phyloP scores from a whole-genome alignment of 2,113 vertebrate genomes.

The Psilopsiagon aymara region DNA sequence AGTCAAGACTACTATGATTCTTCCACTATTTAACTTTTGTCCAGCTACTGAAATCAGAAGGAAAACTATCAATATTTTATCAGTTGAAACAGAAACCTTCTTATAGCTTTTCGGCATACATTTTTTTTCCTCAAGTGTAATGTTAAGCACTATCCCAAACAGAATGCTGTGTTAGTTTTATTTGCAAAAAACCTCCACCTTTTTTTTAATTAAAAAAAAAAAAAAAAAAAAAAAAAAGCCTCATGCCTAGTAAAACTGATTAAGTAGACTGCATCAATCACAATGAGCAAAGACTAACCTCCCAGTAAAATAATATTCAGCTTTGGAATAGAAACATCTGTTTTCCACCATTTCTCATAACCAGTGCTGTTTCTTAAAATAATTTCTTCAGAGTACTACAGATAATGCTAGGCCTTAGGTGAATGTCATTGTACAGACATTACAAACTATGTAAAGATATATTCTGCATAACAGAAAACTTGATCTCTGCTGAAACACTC shows the following conservation, averaged over 20 bases:
- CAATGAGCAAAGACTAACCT: background rate
- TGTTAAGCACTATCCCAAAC: background rate
- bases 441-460: background rate
- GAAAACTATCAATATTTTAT: background rate
- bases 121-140: background rate
- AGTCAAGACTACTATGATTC: background rate
- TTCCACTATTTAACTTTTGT: background rate
- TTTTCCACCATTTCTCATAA: background rate
- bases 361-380: background rate
- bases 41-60: background rate
- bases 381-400: background rate
- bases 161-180: background rate
- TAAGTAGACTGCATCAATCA: background rate
- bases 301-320: background rate
- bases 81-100: background rate
- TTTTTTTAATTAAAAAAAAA: background rate
- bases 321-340: background rate
- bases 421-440: background rate
- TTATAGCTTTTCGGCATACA: background rate
- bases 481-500: background rate
- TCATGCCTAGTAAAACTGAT: background rate
- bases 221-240: background rate
- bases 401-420: background rate
- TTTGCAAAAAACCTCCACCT: accelerated
- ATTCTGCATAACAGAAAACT: background rate